Evolutionary conservation across 2,888 invertebrate genomes (phyloP), one percentile per base, ranked within the genome.

Genomic region (Thyatira batis): DNA sequence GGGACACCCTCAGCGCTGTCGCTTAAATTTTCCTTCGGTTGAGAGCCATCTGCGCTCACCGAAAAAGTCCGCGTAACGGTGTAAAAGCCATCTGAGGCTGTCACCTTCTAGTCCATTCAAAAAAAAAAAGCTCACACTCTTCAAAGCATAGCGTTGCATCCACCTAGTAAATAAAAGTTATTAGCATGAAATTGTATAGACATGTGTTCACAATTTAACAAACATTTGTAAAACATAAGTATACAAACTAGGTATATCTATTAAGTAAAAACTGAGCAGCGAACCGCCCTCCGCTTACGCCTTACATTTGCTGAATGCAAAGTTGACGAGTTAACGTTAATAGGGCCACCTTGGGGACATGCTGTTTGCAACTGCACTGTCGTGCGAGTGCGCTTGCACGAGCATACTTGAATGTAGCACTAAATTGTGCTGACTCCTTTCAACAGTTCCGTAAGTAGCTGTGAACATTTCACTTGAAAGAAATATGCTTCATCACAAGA

Each of bases 271-370:
- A 45, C n/a, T n/a, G n/a, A n/a, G n/a, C n/a, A 13, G 8, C 8
- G 8, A 45, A 21, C 45, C 45, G 45, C 45, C 3, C 23, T 1
- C 8, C 23, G 33, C 46, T 49, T 20, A 28, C 21, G n/a, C 13
- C 13, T 53, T 51, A 21, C 9, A 53, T 54, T 57, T 53, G n/a
- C 25, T n/a, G 53, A 48, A 54, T 58, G 55, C 60, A 60, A 60
- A 53, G 60, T 61, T 61, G 58, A 61, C 52, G 60, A 60, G 63
- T 52, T 52, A 55, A 56, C 58, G 54, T 58, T 55, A 60, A 61
- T 63, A 60, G 55, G 54, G 58, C 59, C 59, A 52, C 61, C 57
- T 58, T 45, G 21, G 56, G 59, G 57, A 39, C 39, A 39, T 39
- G 33, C 33, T 33, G 5, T 33, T 13, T 33, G 33, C 33, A 33